phyloP scores from a whole-genome alignment of 2,888 invertebrate species.

The Phytoseiulus persimilis region DNA sequence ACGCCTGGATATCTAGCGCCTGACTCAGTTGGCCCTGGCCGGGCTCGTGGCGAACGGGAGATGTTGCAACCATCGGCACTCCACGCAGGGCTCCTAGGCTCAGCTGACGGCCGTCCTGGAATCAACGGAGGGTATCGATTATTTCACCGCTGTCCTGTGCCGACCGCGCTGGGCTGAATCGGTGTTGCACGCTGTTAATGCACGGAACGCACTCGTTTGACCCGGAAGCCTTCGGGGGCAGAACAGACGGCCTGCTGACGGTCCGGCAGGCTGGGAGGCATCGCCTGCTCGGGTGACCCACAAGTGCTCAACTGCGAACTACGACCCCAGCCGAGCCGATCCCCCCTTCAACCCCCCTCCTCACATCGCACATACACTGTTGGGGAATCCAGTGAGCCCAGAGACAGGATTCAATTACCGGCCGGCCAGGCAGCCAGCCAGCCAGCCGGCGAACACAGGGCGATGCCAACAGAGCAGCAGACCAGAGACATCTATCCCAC shows the following conservation, averaged over 20 bases:
- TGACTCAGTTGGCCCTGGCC: conserved; percentile 65
- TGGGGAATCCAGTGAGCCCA: neutral
- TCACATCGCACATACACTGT: neutral
- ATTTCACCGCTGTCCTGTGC: neutral
- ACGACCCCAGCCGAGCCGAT: neutral
- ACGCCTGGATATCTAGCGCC: conserved; percentile 72
- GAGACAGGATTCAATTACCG: conserved; percentile 5
- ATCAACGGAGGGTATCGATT: conserved; percentile 42
- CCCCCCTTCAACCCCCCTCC: neutral
- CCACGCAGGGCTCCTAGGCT: conserved; percentile 91
- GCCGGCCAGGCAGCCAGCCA: neutral
- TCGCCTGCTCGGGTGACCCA: neutral
- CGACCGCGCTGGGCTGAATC: too few species aligned
- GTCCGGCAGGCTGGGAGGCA: neutral
- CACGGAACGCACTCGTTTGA: neutral
- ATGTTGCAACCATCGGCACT: conserved; percentile 93
- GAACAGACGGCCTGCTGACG: neutral
- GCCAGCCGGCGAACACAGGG: neutral
- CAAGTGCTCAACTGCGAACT: neutral
- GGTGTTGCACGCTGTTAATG: too few species aligned
- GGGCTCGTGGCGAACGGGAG: conserved; percentile 59
- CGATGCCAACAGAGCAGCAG: neutral
- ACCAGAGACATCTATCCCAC: neutral
- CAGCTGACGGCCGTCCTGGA: conserved; percentile 83
- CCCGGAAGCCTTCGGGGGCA: neutral